Evolutionary conservation across 2,797 vertebrate genomes (phyloP), one percentile per base, ranked within the genome.

Genomic region (Ataeniobius toweri): DNA sequence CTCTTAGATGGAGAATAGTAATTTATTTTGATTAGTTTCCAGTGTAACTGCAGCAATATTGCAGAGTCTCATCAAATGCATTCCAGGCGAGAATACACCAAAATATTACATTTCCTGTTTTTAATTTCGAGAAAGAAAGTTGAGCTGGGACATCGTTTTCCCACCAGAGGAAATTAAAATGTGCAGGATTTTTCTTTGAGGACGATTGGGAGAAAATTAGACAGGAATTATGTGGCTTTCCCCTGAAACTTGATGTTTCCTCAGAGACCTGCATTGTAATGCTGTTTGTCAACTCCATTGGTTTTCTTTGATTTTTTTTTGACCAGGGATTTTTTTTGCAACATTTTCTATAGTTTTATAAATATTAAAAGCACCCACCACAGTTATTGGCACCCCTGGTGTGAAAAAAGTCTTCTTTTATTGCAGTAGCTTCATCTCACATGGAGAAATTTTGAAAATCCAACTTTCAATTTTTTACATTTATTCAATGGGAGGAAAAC

Each of bases 71-170:
- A 85, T 91, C 83, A 92, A 91, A 87, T 86, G 71, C 85, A 76
- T 87, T 75, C 75, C 22, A 20, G 68, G 78, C 84, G 81, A 73
- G 73, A 91, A 75, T 59, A 74, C 79, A 80, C 88, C 41, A 78
- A 90, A 91, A 89, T 85, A 93, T 89, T 90, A 86, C 83, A 85
- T 90, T 89, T 93, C 84, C 81, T 91, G 76, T 88, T 91, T 93
- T 90, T 91, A 89, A 93, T 94, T 92, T 92, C 78, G 82, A 87
- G 78, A 59, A 48, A 84, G 16, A 85, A 92, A 80, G 87, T 85
- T 82, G 86, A 87, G 85, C 80, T 83, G 89, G 89, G 88, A 91
- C 87, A 82, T 87, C 87, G 80, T 89, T 89, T 80, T 84, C 85
- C 83, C 78, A 83, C 83, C 41, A 84, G 83, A 88, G 76, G 75